phyloP scores from a whole-genome alignment of 2,888 invertebrate species.

The Parnassius orleans region DNA sequence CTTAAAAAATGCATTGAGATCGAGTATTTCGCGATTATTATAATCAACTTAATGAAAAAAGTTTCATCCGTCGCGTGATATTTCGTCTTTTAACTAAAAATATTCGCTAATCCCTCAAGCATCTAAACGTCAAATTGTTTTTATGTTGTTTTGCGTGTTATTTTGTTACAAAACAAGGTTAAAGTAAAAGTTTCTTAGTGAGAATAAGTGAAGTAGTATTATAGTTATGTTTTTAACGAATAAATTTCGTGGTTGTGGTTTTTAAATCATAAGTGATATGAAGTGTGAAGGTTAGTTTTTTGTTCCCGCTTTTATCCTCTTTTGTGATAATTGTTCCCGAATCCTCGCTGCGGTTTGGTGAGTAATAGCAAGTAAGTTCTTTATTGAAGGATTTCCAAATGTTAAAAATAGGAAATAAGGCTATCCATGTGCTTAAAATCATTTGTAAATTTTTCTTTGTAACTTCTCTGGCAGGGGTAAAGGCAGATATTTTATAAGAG shows the following conservation, averaged over 20 bases:
- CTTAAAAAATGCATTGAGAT: constrained; percentile 55
- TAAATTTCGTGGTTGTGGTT: constrained; percentile 33
- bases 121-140: constrained; percentile 66
- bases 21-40: constrained; percentile 52
- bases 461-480: neutral
- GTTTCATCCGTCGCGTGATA: constrained; percentile 34
- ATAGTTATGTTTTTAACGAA: constrained; percentile 15
- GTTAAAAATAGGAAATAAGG: constrained; percentile 1
- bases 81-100: constrained; percentile 35
- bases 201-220: constrained; percentile 27
- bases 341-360: constrained; percentile 68
- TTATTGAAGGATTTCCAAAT: constrained; percentile 59
- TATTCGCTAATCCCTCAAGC: constrained; percentile 44
- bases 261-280: constrained; percentile 46
- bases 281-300: constrained; percentile 71
- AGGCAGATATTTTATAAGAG: constrained; percentile 22
- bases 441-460: constrained; percentile 5
- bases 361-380: constrained; percentile 72
- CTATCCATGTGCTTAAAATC: constrained; percentile 1
- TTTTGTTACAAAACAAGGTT: constrained; percentile 38
- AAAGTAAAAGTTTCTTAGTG: constrained; percentile 28
- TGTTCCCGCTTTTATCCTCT: constrained; percentile 67
- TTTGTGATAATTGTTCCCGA: constrained; percentile 44
- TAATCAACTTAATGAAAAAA: constrained; percentile 29
- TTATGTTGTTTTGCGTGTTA: constrained; percentile 56